phyloP scores from a whole-genome alignment of 2,113 vertebrate genomes.

The Scalopus aquaticus region DNA sequence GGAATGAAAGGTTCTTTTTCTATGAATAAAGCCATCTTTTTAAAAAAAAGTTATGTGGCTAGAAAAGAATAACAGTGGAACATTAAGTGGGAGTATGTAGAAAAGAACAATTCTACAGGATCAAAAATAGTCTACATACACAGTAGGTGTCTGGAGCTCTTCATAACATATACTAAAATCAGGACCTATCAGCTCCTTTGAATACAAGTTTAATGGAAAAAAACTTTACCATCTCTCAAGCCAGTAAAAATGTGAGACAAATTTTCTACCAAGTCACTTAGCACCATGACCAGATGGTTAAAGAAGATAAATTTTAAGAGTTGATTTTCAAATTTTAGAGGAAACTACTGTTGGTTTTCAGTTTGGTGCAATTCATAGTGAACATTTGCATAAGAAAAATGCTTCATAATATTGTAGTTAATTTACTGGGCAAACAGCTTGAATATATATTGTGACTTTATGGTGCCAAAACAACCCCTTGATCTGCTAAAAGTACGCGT shows the following conservation, averaged over 20 bases:
- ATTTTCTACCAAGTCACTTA: slow-evolving; percentile 47
- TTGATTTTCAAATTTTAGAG: slow-evolving; percentile 54
- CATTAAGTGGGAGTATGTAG: not conserved
- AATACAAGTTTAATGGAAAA: not conserved
- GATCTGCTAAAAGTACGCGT: slow-evolving; percentile 7
- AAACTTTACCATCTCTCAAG: slow-evolving; percentile 25
- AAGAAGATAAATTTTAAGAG: slow-evolving; percentile 62
- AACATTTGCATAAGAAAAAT: slow-evolving; percentile 59
- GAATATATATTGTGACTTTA: slow-evolving; percentile 33
- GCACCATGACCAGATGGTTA: slow-evolving; percentile 59
- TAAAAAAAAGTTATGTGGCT: not conserved
- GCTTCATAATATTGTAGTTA: slow-evolving; percentile 44
- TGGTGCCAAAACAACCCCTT: not conserved
- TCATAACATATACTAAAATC: not conserved
- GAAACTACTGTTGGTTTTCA: slow-evolving; percentile 42
- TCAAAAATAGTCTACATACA: not conserved
- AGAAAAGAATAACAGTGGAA: not conserved
- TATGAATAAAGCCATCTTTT: not conserved
- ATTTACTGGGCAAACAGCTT: slow-evolving; percentile 32
- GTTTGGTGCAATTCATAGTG: slow-evolving; percentile 18
- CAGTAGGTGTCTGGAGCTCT: not conserved
- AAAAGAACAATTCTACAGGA: not conserved
- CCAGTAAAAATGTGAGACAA: not conserved
- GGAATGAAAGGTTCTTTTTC: not conserved
- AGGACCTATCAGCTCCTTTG: not conserved